Evolutionary conservation across 2,888 invertebrate genomes (phyloP), one percentile per base, ranked within the genome.

Genomic region (Stenolophus ochropezus): DNA sequence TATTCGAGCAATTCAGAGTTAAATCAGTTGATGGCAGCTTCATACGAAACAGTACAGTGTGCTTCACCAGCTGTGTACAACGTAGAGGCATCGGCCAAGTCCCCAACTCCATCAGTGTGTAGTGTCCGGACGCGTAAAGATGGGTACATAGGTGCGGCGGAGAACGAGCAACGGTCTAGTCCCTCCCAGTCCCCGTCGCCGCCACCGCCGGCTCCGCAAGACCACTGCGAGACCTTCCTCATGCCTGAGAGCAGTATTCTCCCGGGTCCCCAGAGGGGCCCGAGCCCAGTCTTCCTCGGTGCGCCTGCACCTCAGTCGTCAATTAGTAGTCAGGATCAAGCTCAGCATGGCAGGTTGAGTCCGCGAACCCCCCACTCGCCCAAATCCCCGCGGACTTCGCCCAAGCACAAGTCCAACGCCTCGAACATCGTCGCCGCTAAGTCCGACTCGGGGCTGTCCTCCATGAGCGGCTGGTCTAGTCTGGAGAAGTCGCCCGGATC

Each of bases 381-480:
- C 33, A 94, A 94, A 88, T 94, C 94, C 25, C 94, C 94, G 5
- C 92, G 93, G 89, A 91, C 93, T 1, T 94, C 94, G 42, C 94
- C 94, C 20, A 94, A 94, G 86, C 92, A 94, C 85, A 92, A 92
- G 87, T 89, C 90, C 82, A 91, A 91, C 83, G 91, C 91, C 25
- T 86, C 87, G 4, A 93, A 92, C 86, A 94, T 94, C 83, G 93
- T 93, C 1, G 92, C 94, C 3, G 94, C 95, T 0, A 96, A 96
- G 88, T 96, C 96, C 0, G 96, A 96, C 88, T 96, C 96, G 0
- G 96, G 96, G 0, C 89, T 96, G 74, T 96, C 96, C 0, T 96
- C 96, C 4, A 94, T 96, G 94, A 96, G 95, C 86, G 96, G 96
- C 2, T 95, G 96, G 93, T 95, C 95, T 8, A 95, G 95, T 87